Evolutionary conservation across 1,140 invertebrate species (phyloP), one percentile per base, ranked within the genome.

Genomic region (Rhopalosiphum padi): DNA sequence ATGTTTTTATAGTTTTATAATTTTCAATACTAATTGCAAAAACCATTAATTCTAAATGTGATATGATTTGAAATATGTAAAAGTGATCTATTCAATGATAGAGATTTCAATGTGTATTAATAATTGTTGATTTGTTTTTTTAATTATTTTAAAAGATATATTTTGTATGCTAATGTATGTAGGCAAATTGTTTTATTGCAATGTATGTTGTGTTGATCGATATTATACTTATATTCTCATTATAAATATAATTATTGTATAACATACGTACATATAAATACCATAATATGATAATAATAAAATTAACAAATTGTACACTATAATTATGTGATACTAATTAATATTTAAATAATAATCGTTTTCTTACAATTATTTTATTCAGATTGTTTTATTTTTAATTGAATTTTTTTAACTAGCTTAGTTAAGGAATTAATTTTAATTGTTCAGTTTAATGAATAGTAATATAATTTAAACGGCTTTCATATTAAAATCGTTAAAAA

Each of bases 121-220:
- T 30, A 60, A 60, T 68, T 68, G 11, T 83, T 83, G 21, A 83
- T 83, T 82, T 41, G 18, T 37, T 83, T 83, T 77, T 83, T 35
- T 37, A 41, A 23, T 83, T 60, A 60, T 60, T 30, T 60, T 60
- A 25, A 30, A 25, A 83, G 21, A 83, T 83, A 83, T 23, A 83
- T 41, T 37, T 22, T 37, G 4, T 83, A 41, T 22, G 41, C 22
- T 18, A 30, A 77, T 37, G 22, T 37, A 48, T 87, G 30, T 87
- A 87, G 86, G 86, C 85, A 46, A 87, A 48, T 48, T 87, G 43
- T 87, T 48, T 85, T 87, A 87, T 48, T n/a, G 25, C 23, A 48
- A 46, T 48, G 86, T n/a, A 51, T 87, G 8, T 48, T n/a, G 46
- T 87, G 35, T 87, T 87, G 86, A 46, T 37, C 4, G 1, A 41